Base-by-base conservation (phyloP, 1,140 invertebrate genomes). In the Drosophila asahinai region DNA sequence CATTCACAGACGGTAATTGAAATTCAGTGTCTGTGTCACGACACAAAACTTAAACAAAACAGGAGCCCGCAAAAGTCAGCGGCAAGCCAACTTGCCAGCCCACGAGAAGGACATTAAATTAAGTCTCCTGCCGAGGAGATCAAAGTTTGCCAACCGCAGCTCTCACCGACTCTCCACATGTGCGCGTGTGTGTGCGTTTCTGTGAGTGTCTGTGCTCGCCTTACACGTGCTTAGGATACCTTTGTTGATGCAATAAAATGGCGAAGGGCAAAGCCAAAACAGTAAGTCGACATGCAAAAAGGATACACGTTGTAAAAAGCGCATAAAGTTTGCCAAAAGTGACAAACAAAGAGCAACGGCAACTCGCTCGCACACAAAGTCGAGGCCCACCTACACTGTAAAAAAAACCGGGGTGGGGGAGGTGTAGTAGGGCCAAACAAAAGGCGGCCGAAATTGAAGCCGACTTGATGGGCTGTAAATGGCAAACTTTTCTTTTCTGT, bases 231-330 rank as follows among this genome's bases (percentile, higher is more conserved):
- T 70, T 38, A 55, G 45, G 25, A 70, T 66, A 67, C 77, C 60
- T 83, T 73, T 83, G 83, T 75, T 77, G 60, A 63, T 87, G 83
- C 81, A 89, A 89, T 89, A 78, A 83, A 81, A 70, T 55, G 67
- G 74, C 33, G 42, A 80, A 45, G 54, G 70, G 42, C 58, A 67
- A 22, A 74, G 63, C 66, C 49, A 62, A 71, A 67, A 43, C 59
- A 52, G 54, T 76, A 86, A 83, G 84, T 65, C 77, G 81, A 78
- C 84, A 84, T 89, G 86, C 65, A 80, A 89, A 87, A 89, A 78
- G 84, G 86, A 90, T 89, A 87, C 73, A 72, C 63, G 66, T 52
- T 90, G 77, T 89, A 78, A 89, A 89, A 87, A 81, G 81, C 86
- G 84, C 81, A 89, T 87, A 87, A 87, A 89, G 70, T 87, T 76